A percentile compares a stretch with the other conserved stretches of the same genome.
These are phyloP conservation scores for Acrocephalus scirpaceus DNA, from an alignment of 2,797 vertebrate species.

Conservation along the genomic window DNA sequence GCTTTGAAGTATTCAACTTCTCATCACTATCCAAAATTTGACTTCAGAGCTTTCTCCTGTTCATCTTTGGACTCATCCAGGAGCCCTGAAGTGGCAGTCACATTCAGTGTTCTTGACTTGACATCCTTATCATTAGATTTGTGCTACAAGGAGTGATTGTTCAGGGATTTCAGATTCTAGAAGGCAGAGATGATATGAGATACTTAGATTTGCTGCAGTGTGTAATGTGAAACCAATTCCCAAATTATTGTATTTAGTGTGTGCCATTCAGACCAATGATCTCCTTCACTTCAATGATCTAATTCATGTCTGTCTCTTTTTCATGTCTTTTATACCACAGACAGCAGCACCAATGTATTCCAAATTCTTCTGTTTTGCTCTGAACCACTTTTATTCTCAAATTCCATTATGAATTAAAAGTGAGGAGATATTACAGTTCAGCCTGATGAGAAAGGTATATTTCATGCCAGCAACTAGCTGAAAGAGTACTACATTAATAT, in stretches of 20 bases:
- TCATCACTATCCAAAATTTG: slow-evolving; percentile 19
- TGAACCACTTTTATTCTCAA: background rate
- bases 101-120: background rate
- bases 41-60: slow-evolving; percentile 1
- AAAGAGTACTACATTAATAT: background rate
- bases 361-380: background rate
- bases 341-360: background rate
- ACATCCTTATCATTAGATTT: background rate
- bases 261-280: background rate
- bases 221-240: background rate
- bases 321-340: background rate
- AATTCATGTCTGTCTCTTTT: background rate
- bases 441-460: background rate
- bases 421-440: background rate
- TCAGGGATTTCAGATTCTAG: background rate
- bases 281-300: background rate
- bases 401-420: background rate
- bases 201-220: background rate
- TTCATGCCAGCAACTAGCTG: background rate
- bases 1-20: slow-evolving; percentile 56
- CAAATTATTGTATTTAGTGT: background rate
- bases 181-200: background rate
- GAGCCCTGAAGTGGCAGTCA: background rate
- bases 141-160: background rate
- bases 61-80: background rate